These are phyloP conservation scores for Corythornis vintsioides DNA, from an alignment of 2,113 vertebrate species.

Conservation along the genomic window DNA sequence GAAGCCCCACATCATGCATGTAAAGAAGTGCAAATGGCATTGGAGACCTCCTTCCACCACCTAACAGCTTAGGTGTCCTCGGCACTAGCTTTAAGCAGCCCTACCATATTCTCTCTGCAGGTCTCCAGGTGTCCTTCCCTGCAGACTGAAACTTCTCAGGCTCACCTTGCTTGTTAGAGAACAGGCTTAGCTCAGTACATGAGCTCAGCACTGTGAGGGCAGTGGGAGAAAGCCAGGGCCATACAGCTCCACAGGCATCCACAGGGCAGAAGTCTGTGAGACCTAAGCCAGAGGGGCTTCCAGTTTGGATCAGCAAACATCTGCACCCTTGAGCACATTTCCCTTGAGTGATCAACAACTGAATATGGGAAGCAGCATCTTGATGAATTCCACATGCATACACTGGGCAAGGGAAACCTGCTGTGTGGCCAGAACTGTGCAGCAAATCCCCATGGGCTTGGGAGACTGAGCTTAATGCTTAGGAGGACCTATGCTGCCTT, in stretches of 20 bases:
- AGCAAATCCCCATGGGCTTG: fast-evolving
- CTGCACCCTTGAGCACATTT: background rate
- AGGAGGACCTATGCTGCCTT: background rate
- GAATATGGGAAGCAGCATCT: background rate
- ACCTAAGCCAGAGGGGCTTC: background rate
- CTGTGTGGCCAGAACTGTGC: background rate
- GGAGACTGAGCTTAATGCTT: background rate
- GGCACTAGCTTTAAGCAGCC: background rate
- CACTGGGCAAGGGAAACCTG: background rate
- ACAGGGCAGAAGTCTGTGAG: background rate
- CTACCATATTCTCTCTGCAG: background rate
- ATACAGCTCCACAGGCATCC: background rate
- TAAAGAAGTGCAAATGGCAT: background rate
- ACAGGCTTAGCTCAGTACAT: background rate
- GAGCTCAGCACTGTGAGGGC: background rate
- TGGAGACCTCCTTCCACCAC: background rate
- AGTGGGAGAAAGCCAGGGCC: background rate
- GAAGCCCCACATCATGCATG: background rate
- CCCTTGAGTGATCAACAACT: background rate
- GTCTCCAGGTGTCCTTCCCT: background rate
- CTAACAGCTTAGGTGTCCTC: background rate
- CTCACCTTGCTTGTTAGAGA: background rate
- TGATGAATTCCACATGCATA: background rate
- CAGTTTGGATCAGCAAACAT: background rate
- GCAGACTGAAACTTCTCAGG: background rate